Evolutionary conservation across 2,797 vertebrate genomes (phyloP).

Genomic region (Lycodopsis pacificus): DNA sequence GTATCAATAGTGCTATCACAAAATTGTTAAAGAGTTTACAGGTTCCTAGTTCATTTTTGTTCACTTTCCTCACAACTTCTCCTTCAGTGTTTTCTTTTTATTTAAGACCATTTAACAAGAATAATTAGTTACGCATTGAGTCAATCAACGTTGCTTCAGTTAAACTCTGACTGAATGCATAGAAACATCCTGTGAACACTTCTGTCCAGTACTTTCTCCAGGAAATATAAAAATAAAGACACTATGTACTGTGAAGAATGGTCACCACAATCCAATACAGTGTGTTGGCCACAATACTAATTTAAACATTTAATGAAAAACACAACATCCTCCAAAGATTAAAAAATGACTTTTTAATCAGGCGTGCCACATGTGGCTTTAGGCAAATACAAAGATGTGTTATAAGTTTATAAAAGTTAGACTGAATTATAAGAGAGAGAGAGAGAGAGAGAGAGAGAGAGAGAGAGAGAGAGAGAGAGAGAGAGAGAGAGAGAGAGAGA

Average conservation of each 20-base stretch:
- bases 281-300: not conserved
- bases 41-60: not conserved
- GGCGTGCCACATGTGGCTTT: not conserved
- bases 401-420: not conserved
- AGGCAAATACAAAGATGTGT: not conserved
- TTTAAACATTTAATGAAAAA: constrained; percentile 12
- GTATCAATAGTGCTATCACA: not conserved
- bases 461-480: not conserved
- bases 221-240: constrained; percentile 4
- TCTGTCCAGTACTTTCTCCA: constrained; percentile 2
- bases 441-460: not conserved
- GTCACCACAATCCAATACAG: not conserved
- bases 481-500: not conserved
- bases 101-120: not conserved
- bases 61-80: not conserved
- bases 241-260: not conserved
- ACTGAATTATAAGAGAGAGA: not conserved
- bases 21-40: not conserved
- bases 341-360: not conserved
- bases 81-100: not conserved
- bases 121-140: not conserved
- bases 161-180: not conserved
- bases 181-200: not conserved
- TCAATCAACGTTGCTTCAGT: not conserved
- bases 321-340: not conserved